These are phyloP conservation scores for Aphaenogaster floridana DNA, from an alignment of 1,140 invertebrate genomes.

Conservation along the genomic window DNA sequence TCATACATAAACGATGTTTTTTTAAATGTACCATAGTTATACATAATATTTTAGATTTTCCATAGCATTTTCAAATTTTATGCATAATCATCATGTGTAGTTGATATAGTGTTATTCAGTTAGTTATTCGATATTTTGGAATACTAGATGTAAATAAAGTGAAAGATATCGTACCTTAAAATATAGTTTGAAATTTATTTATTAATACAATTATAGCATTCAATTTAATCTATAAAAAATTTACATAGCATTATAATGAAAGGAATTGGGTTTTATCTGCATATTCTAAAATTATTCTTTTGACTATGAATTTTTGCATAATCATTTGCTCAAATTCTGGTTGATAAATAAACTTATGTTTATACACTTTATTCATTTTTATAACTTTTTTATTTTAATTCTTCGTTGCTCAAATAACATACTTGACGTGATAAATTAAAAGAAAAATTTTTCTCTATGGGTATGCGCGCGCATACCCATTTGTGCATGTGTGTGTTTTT, in stretches of 20 bases:
- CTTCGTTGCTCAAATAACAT: neutral
- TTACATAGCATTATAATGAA: neutral
- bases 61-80: neutral
- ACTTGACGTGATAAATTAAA: neutral
- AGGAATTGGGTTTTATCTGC: neutral
- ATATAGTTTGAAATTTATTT: neutral
- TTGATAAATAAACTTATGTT: neutral
- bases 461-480: too few relatives aligned
- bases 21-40: neutral
- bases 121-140: neutral
- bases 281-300: neutral
- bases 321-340: neutral
- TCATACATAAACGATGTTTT: neutral
- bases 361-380: neutral
- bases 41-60: neutral
- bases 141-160: constrained; percentile 10
- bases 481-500: neutral
- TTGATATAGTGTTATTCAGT: neutral
- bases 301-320: neutral
- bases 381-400: neutral
- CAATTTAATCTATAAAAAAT: neutral
- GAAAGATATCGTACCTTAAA: neutral
- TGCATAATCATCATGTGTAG: neutral
- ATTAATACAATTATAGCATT: neutral
- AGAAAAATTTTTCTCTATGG: neutral